phyloP scores from a whole-genome alignment of 2,797 vertebrate genomes.

The Odontamblyopus rebecca region DNA sequence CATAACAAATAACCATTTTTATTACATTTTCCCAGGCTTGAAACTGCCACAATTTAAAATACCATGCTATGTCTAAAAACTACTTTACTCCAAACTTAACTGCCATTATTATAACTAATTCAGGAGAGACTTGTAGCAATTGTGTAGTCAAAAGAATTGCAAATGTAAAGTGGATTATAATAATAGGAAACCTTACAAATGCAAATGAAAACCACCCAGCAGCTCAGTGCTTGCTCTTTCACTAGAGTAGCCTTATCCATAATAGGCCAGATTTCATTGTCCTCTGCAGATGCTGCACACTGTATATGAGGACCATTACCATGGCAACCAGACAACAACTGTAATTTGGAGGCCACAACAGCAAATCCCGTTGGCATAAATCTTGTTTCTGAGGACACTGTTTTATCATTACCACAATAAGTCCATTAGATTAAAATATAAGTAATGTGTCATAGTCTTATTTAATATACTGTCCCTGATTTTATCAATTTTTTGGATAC shows the following conservation, averaged over 20 bases:
- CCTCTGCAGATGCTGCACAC: conserved; percentile 49
- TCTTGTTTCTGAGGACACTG: conserved; percentile 29
- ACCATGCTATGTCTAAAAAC: background rate
- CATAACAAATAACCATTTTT: background rate
- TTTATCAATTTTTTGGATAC: background rate
- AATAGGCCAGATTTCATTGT: conserved; percentile 68
- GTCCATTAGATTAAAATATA: background rate
- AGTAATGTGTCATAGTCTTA: background rate
- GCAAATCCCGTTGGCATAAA: conserved; percentile 17
- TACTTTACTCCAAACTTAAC: conserved; percentile 14
- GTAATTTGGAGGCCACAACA: conserved; percentile 54
- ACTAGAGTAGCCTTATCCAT: conserved; percentile 48
- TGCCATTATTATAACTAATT: conserved; percentile 30
- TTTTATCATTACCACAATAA: conserved; percentile 20
- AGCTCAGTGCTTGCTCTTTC: conserved; percentile 49
- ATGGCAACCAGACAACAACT: conserved; percentile 70
- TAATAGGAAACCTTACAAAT: conserved; percentile 51
- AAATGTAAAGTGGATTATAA: conserved; percentile 44
- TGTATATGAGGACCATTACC: conserved; percentile 71
- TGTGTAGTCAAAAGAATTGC: conserved; percentile 48
- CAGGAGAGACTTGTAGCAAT: conserved; percentile 19
- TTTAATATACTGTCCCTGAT: background rate
- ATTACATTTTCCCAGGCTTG: background rate
- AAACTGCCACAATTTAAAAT: background rate
- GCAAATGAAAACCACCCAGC: conserved; percentile 57